These are phyloP conservation scores for Patella caerulea DNA, from an alignment of 2,888 invertebrate genomes.

Conservation along the genomic window DNA sequence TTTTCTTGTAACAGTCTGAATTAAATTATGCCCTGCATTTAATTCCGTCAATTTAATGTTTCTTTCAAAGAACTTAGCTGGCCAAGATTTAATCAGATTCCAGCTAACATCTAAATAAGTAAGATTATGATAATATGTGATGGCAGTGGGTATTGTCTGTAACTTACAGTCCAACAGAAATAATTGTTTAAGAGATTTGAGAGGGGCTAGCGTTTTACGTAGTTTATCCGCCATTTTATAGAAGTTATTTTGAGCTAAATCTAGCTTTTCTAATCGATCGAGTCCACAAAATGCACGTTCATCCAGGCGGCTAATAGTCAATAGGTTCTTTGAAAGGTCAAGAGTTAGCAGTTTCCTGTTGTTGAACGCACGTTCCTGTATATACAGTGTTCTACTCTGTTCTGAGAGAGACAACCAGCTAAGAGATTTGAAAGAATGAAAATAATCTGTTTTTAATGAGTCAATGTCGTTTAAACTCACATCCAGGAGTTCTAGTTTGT, in stretches of 20 bases:
- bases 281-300: background rate
- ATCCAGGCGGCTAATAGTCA: background rate
- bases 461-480: background rate
- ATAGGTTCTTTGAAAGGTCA: background rate
- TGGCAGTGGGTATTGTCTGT: background rate
- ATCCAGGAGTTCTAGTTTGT: background rate
- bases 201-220: background rate
- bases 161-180: background rate
- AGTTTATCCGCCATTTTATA: background rate
- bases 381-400: background rate
- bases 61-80: background rate
- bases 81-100: background rate
- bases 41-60: background rate
- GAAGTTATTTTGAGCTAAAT: background rate
- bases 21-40: background rate
- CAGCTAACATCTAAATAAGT: background rate
- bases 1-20: background rate
- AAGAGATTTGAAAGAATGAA: background rate
- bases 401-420: background rate
- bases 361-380: background rate
- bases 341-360: background rate
- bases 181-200: background rate
- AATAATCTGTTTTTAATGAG: background rate
- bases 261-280: background rate
- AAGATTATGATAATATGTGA: background rate